phyloP scores from a whole-genome alignment of 2,113 vertebrate genomes.

The Helogale parvula region DNA sequence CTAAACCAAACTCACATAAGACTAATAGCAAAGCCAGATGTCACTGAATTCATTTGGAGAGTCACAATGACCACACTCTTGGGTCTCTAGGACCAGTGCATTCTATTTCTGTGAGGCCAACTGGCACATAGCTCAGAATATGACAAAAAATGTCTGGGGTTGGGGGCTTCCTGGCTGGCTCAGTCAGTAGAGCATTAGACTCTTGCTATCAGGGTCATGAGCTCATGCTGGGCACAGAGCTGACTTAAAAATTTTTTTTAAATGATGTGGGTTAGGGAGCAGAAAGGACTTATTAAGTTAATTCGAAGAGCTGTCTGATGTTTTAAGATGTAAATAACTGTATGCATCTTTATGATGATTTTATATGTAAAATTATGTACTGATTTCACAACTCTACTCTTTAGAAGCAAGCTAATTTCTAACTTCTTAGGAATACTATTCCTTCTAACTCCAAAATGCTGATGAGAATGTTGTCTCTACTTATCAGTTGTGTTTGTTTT shows the following conservation, averaged over 20 bases:
- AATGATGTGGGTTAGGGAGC: no score
- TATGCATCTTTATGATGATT: neutral
- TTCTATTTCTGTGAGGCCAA: neutral
- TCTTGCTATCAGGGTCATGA: no score
- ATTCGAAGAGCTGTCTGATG: neutral
- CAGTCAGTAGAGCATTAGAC: no score
- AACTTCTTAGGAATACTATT: neutral
- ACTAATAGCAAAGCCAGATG: neutral
- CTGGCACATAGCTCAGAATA: neutral
- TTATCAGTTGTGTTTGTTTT: neutral
- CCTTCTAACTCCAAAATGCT: neutral
- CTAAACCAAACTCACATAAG: neutral
- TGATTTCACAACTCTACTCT: neutral
- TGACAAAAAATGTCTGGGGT: accelerated
- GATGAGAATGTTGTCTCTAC: neutral
- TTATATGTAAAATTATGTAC: neutral
- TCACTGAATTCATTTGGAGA: neutral
- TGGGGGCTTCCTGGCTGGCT: no score
- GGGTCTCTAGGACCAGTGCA: no score
- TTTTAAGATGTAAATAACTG: neutral
- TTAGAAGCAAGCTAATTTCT: neutral
- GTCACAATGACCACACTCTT: neutral
- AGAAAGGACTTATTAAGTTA: neutral
- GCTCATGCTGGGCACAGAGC: no score
- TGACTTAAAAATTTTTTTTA: no score